These are phyloP conservation scores for Agrotis ipsilon DNA, from an alignment of 2,888 invertebrate species.

Conservation along the genomic window DNA sequence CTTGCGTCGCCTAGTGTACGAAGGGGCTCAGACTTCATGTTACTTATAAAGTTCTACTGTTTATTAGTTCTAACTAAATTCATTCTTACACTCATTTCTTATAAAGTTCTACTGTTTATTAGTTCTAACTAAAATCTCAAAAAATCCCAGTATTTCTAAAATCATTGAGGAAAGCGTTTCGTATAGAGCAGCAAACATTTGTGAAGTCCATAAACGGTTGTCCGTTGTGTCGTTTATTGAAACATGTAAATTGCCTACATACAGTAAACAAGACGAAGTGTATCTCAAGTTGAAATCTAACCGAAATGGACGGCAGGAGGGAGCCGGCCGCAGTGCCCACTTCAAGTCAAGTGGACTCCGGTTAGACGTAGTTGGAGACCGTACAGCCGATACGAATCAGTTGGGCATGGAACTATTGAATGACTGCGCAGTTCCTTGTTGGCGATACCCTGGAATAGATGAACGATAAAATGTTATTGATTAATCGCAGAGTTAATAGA, in stretches of 20 bases:
- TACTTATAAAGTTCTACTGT: too few species aligned
- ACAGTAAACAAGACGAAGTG: constrained; percentile 22
- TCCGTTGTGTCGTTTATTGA: constrained; percentile 1
- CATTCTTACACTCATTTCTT: too few species aligned
- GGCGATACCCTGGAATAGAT: background rate
- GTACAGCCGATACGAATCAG: background rate
- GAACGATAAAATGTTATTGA: too few species aligned
- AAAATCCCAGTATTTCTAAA: background rate
- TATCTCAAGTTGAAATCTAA: constrained; percentile 39
- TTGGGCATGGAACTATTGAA: background rate
- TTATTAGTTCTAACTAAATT: too few species aligned
- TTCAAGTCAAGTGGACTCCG: constrained; percentile 37
- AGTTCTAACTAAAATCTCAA: too few species aligned
- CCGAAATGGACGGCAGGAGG: constrained; percentile 32
- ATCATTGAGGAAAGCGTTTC: background rate
- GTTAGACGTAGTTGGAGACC: background rate
- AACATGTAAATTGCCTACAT: constrained; percentile 34
- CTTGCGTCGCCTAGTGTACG: too few species aligned
- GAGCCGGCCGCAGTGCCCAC: constrained; percentile 14
- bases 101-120: too few species aligned
- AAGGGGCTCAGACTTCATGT: too few species aligned
- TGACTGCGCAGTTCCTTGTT: background rate
- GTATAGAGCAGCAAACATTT: background rate
- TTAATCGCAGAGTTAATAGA: too few species aligned
- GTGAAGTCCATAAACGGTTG: constrained; percentile 10